phyloP scores from a whole-genome alignment of 2,888 invertebrate species.

The Apamea anceps region DNA sequence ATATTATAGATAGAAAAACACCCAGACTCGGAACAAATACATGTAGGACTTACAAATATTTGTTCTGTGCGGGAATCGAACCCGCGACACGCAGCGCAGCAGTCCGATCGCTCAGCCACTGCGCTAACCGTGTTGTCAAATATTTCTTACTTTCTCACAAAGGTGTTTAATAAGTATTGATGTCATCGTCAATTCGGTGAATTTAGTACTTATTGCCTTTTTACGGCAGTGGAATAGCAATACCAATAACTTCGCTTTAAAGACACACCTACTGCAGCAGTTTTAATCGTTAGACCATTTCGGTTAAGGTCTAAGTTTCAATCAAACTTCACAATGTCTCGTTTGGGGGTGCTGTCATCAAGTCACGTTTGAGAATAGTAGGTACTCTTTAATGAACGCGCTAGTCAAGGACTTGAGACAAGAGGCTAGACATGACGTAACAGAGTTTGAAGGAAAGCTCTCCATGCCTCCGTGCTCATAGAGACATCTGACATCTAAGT shows the following conservation, averaged over 20 bases:
- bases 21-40: no score
- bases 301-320: not conserved
- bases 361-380: constrained; percentile 44
- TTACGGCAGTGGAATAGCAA: not conserved
- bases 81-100: no score
- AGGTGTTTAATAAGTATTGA: not conserved
- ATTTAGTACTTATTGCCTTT: constrained; percentile 2
- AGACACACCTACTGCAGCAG: constrained; percentile 3
- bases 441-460: constrained; percentile 36
- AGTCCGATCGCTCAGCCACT: no score
- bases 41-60: no score
- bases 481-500: not conserved
- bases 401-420: constrained; percentile 43
- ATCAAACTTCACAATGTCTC: constrained; percentile 13
- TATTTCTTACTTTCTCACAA: no score
- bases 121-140: no score
- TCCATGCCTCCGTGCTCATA: not conserved
- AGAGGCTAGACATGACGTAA: constrained; percentile 42
- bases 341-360: not conserved
- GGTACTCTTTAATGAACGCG: constrained; percentile 22
- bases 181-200: constrained; percentile 13
- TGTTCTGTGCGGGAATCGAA: no score
- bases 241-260: constrained; percentile 2
- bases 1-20: no score
- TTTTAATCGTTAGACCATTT: constrained; percentile 9